Base-by-base conservation (phyloP, 2,113 vertebrate species). In the Mesoclemmys tuberculata region DNA sequence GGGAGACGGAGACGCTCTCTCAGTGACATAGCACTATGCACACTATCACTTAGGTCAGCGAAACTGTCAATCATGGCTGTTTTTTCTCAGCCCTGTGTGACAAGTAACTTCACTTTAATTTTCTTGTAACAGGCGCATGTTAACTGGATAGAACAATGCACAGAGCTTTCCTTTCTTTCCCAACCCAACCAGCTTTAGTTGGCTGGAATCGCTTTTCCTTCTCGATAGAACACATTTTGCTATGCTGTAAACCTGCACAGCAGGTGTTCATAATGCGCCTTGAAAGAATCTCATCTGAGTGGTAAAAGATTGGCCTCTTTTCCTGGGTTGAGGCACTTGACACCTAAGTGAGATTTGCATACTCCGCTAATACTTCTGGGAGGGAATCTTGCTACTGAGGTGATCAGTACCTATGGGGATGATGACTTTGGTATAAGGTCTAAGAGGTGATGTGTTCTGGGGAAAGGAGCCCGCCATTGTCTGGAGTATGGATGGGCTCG, bases 381-480 rank as follows among this genome's bases (percentile, higher is more conserved):
- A 75, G 71, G 24, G 71, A 22, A 27, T 35, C n/a, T 74, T 19
- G 8, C 38, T 74, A 19, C 68, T 75, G 22, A 24, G 71, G 22
- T 38, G 10, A 6, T 26, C 8, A 38, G 38, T 44, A 12, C 18
- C 5, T 6, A 26, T 75, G 41, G 41, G 0, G 2, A 49, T 16
- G 81, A n/a, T n/a, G 21, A 56, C 41, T 88, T 13, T 21, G 77
- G 80, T 44, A 55, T 0, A 0, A 49, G 44, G 2, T 49, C 83
- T 46, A 18, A 44, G 38, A 44, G 38, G 56, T 0, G 7, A 1
- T 2, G n/a, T n/a, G 49, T 64, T 24, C 71, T 21, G 18, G 35
- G 83, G 54, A 6, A 38, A 49, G 41, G 74, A 31, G 74, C 11
- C 0, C 2, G 29, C 87, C 35, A 51, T 0, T 0, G 4, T 68